Evolutionary conservation across 2,888 invertebrate species (phyloP).

Genomic region (Ommatoiulus sabulosus): DNA sequence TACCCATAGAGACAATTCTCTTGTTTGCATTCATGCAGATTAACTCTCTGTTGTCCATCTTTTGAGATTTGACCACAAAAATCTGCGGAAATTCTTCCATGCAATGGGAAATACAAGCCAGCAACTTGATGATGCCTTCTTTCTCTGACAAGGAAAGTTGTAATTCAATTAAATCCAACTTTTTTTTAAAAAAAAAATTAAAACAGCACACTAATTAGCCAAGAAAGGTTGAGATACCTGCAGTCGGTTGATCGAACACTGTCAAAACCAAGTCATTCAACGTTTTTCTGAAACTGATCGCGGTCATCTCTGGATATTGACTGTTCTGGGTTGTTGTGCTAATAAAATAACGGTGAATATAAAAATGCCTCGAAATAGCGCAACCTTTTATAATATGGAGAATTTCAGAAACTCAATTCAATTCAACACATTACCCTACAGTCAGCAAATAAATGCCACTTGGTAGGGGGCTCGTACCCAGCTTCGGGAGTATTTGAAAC

Average conservation of each 20-base stretch:
- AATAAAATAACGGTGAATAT: not conserved
- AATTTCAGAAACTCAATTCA: not conserved
- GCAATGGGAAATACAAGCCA: constrained; percentile 52
- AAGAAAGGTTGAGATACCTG: not conserved
- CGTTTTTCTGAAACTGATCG: not conserved
- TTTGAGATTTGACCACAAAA: not conserved
- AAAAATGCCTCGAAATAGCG: too few relatives aligned
- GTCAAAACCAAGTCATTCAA: not conserved
- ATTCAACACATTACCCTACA: not conserved
- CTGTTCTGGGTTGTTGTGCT: constrained; percentile 47
- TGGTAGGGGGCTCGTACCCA: too few relatives aligned
- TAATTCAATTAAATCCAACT: too few relatives aligned
- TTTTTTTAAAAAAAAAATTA: not conserved
- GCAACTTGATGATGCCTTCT: not conserved
- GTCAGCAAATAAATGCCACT: not conserved
- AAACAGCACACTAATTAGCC: not conserved
- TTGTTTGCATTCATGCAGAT: not conserved
- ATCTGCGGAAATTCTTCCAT: constrained; percentile 54
- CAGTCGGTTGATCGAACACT: not conserved
- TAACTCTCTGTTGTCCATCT: not conserved
- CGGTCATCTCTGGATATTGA: constrained; percentile 45
- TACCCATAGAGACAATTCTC: not conserved
- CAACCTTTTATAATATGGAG: not conserved
- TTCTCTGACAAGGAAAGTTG: not conserved
- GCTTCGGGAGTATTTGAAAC: too few relatives aligned